A percentile compares a stretch with the other conserved stretches of the same genome.
Conservation (phyloP, 2,888 invertebrate species). For the Agrypnus murinus region DNA sequence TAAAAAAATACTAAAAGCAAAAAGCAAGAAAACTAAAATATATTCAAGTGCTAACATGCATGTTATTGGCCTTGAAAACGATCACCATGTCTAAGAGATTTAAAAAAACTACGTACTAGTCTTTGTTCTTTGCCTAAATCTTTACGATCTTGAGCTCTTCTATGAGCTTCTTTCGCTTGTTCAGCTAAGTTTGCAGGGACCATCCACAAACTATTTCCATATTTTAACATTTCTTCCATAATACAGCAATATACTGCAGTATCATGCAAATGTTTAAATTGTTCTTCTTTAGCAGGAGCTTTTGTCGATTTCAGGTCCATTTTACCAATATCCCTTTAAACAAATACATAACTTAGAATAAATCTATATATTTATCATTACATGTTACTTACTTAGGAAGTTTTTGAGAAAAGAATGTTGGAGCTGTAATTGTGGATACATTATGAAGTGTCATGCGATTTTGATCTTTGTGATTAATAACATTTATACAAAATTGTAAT, state of each 20-base stretch:
- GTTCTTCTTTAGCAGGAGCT: slow-evolving; percentile 61
- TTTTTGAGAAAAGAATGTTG: slow-evolving; percentile 90
- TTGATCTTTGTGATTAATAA: slow-evolving; percentile 79
- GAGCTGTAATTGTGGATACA: slow-evolving; percentile 95
- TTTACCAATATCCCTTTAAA: slow-evolving; percentile 33
- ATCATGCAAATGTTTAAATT: slow-evolving; percentile 80
- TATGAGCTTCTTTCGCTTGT: slow-evolving; percentile 74
- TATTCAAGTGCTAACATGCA: slow-evolving; percentile 17
- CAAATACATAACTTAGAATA: not conserved
- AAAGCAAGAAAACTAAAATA: slow-evolving; percentile 6
- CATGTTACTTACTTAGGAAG: slow-evolving; percentile 64
- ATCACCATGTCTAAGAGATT: slow-evolving; percentile 24
- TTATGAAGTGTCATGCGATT: slow-evolving; percentile 96
- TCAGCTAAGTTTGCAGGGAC: slow-evolving; percentile 83
- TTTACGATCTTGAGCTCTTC: slow-evolving; percentile 64
- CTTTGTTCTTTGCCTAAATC: slow-evolving; percentile 65
- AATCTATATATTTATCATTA: not conserved
- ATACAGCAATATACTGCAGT: slow-evolving; percentile 92
- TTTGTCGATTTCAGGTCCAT: slow-evolving; percentile 33
- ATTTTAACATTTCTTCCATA: slow-evolving; percentile 87
- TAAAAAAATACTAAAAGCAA: slow-evolving; percentile 11
- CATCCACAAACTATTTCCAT: slow-evolving; percentile 85
- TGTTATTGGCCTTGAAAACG: slow-evolving; percentile 36
- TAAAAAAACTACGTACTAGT: slow-evolving; percentile 62
- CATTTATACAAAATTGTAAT: slow-evolving; percentile 83